Evolutionary conservation across 2,888 invertebrate species (phyloP).

Genomic region (Tineola bisselliella): DNA sequence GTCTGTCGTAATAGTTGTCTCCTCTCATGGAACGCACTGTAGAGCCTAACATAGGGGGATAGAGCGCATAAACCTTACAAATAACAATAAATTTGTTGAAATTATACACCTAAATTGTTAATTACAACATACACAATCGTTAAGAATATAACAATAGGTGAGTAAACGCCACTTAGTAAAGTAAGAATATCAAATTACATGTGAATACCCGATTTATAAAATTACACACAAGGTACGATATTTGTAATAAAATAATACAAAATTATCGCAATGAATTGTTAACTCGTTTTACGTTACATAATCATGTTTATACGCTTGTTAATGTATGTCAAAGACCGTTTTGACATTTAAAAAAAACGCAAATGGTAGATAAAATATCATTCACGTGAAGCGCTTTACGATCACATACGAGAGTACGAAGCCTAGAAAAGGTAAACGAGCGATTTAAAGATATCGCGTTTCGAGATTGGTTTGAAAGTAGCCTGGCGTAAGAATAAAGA

Average conservation of each 20-base stretch:
- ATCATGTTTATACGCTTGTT: not conserved
- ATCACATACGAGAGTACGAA: too few relatives aligned
- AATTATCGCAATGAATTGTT: not conserved
- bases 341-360: conserved; percentile 1
- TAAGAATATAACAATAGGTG: not conserved
- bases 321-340: conserved; percentile 8
- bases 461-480: too few relatives aligned
- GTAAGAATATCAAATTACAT: not conserved
- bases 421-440: too few relatives aligned
- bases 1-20: too few relatives aligned
- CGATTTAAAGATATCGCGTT: too few relatives aligned
- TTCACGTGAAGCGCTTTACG: too few relatives aligned
- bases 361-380: not conserved
- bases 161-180: not conserved
- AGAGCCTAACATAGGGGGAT: too few relatives aligned
- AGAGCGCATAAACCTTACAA: too few relatives aligned
- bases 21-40: too few relatives aligned
- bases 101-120: not conserved
- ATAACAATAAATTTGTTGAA: not conserved
- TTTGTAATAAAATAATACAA: not conserved
- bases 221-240: not conserved
- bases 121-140: not conserved
- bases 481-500: too few relatives aligned
- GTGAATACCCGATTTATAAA: not conserved
- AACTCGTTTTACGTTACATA: not conserved